A percentile compares a stretch with the other conserved stretches of the same genome.
These are phyloP conservation scores for Ceyx erithaca DNA, from an alignment of 2,797 vertebrate species.

Conservation along the genomic window DNA sequence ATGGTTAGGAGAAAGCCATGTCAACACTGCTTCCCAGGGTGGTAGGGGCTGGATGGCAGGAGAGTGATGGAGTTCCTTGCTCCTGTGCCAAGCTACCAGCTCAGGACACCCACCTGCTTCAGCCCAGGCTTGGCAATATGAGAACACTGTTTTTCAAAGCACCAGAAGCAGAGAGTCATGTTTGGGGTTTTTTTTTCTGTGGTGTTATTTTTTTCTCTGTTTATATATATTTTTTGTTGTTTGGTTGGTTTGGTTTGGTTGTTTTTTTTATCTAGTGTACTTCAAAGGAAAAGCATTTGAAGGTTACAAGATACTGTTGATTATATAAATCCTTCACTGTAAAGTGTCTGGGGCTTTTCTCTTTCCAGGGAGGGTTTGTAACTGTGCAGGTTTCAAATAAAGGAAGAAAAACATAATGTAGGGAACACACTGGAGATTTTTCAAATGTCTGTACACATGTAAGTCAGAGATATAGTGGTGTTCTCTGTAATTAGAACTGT, in stretches of 20 bases:
- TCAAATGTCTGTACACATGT: neutral
- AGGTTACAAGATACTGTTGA: neutral
- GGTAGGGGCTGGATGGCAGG: neutral
- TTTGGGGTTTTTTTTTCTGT: neutral
- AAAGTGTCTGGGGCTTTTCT: neutral
- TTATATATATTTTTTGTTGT: too few species aligned
- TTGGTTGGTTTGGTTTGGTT: neutral
- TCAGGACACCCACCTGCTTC: neutral
- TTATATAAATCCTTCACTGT: neutral
- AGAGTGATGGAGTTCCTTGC: neutral
- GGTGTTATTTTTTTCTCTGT: too few species aligned
- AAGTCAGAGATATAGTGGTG: neutral
- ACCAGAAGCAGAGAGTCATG: neutral
- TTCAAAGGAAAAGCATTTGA: conserved; percentile 19
- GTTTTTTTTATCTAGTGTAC: neutral
- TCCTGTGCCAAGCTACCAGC: neutral
- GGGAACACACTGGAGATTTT: neutral
- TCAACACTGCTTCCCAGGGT: rapidly evolving
- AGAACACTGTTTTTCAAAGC: neutral
- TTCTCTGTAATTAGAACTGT: neutral
- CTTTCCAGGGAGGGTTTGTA: neutral
- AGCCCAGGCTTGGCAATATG: neutral
- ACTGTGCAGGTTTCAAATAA: neutral
- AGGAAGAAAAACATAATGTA: neutral
- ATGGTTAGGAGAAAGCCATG: neutral